Evolutionary conservation across 92 coral and sea anemone species (phyloP).

Genomic region (Ricordea florida): DNA sequence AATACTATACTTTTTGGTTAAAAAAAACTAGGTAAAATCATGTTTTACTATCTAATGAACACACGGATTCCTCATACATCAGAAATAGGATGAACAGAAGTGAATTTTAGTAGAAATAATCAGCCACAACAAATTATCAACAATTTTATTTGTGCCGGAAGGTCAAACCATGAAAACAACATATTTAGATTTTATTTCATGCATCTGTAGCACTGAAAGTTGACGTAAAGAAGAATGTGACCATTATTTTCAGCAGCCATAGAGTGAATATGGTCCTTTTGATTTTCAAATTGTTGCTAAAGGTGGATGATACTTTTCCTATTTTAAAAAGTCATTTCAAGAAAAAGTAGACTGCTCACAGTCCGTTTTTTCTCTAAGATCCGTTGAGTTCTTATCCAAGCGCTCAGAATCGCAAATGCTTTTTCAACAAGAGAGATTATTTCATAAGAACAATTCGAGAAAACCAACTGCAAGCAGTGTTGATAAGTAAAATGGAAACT

Average conservation of each 20-base stretch:
- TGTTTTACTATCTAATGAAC: background rate
- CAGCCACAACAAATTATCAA: slow-evolving; percentile 1
- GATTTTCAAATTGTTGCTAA: slow-evolving; percentile 1
- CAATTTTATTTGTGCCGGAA: background rate
- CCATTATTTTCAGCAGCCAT: background rate
- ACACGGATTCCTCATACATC: background rate
- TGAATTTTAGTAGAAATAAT: background rate
- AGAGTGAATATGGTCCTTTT: background rate
- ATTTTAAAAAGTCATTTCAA: background rate
- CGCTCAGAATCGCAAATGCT: too few relatives aligned
- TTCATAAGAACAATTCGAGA: too few relatives aligned
- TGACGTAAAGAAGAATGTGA: background rate
- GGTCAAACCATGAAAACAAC: background rate
- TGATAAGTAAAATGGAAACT: too few relatives aligned
- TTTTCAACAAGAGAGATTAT: too few relatives aligned
- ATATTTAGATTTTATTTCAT: background rate
- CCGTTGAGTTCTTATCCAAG: too few relatives aligned
- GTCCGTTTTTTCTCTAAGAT: too few relatives aligned
- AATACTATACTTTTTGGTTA: background rate
- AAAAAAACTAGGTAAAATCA: background rate
- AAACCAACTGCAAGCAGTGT: too few relatives aligned
- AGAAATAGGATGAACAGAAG: background rate
- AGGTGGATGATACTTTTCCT: background rate
- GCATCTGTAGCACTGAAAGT: background rate
- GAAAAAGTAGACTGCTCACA: too few relatives aligned